Conservation (phyloP, 1,140 invertebrate species). For the Solenopsis fugax region DNA sequence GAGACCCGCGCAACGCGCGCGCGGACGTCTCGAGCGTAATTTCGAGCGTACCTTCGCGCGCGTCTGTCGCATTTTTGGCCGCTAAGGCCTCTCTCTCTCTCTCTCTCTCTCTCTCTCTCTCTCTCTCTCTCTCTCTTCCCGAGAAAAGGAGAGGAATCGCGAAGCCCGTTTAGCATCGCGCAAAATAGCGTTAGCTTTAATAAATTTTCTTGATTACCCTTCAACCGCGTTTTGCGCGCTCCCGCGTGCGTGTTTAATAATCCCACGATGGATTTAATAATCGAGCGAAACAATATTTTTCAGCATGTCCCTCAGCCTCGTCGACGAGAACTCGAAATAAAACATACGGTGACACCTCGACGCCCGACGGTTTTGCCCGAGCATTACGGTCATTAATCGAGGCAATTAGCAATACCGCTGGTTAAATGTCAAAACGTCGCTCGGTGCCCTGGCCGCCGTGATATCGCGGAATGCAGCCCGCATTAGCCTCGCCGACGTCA, state of each 20-base stretch:
- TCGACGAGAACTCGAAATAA: not conserved
- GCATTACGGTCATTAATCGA: conserved; percentile 79
- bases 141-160: conserved; percentile 11
- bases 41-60: not conserved
- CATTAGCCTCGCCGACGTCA: conserved; percentile 44
- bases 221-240: not conserved
- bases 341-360: conserved; percentile 59
- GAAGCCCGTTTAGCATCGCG: not conserved
- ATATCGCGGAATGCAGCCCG: conserved; percentile 42
- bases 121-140: not conserved
- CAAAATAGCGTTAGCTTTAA: conserved; percentile 7
- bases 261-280: not conserved
- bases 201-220: not conserved
- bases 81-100: not conserved
- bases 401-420: conserved; percentile 73
- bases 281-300: not conserved
- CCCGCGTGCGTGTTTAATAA: not conserved
- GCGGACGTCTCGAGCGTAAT: not conserved
- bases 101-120: too few species aligned
- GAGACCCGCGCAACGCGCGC: not conserved
- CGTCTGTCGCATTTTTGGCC: conserved; percentile 31
- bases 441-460: not conserved
- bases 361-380: conserved; percentile 28
- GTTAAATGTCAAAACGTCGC: conserved; percentile 60
- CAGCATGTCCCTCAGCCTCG: not conserved